phyloP scores from a whole-genome alignment of 2,113 vertebrate species.

The Trichechus manatus region DNA sequence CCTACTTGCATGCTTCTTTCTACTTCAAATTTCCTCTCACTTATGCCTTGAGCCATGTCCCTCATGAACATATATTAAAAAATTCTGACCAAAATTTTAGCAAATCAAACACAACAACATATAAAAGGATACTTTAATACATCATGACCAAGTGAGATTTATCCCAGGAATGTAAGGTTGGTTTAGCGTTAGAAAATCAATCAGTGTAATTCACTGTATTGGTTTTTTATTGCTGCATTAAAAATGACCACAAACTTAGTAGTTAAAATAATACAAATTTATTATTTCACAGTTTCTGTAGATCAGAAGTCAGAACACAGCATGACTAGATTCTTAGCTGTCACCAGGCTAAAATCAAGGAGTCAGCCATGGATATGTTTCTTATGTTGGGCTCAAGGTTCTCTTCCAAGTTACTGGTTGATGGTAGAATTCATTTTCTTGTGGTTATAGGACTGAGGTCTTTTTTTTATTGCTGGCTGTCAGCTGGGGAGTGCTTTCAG shows the following conservation, averaged over 20 bases:
- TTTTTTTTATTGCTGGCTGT: too few species aligned
- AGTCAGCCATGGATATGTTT: background rate
- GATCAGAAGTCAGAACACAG: background rate
- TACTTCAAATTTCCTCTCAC: background rate
- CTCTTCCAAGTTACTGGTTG: background rate
- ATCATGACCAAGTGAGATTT: background rate
- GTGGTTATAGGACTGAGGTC: too few species aligned
- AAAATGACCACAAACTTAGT: background rate
- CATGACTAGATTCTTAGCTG: background rate
- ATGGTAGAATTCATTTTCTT: too few species aligned
- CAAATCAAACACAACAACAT: background rate
- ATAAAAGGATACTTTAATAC: too few species aligned
- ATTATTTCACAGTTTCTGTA: background rate
- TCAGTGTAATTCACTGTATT: background rate
- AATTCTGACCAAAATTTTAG: conserved; percentile 24
- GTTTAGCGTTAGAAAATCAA: background rate
- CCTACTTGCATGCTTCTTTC: conserved; percentile 19
- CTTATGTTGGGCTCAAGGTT: background rate
- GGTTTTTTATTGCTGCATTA: background rate
- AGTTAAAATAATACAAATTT: background rate
- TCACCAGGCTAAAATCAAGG: background rate
- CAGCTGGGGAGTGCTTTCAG: too few species aligned
- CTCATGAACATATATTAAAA: background rate
- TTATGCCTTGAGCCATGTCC: background rate
- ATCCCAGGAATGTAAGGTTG: background rate